Conservation (phyloP, 2,113 vertebrate species). For the Cebus imitator region DNA sequence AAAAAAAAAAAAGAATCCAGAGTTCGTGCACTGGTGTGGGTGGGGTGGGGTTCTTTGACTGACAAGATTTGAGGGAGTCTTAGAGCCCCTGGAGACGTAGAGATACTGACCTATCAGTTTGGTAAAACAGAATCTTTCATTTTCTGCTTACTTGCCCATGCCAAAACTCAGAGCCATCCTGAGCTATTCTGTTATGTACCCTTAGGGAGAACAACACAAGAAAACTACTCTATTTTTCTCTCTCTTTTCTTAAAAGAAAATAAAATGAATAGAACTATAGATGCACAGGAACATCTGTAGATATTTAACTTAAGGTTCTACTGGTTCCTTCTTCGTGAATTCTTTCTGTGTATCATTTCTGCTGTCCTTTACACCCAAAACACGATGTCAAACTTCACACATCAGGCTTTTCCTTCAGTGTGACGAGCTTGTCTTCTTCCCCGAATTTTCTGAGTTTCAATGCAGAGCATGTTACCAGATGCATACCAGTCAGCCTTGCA, state of each 20-base stretch:
- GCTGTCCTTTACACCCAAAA: neutral
- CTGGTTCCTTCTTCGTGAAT: neutral
- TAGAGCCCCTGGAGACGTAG: neutral
- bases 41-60: neutral
- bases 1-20: neutral
- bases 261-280: neutral
- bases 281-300: neutral
- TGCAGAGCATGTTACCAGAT: neutral
- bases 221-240: neutral
- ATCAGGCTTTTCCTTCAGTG: neutral
- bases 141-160: no score
- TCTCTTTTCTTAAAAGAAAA: neutral
- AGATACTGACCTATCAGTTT: neutral
- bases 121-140: neutral
- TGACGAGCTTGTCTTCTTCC: neutral
- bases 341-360: neutral
- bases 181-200: neutral
- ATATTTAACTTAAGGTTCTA: neutral
- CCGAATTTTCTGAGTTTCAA: neutral
- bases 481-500: neutral
- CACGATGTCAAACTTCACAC: neutral
- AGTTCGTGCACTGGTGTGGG: fast-evolving
- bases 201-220: neutral
- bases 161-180: neutral
- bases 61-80: neutral